Percentiles rank a stretch among this genome's conserved stretches.
These are phyloP conservation scores for Tiliqua scincoides DNA, from an alignment of 2,113 vertebrate genomes.

Conservation along the genomic window DNA sequence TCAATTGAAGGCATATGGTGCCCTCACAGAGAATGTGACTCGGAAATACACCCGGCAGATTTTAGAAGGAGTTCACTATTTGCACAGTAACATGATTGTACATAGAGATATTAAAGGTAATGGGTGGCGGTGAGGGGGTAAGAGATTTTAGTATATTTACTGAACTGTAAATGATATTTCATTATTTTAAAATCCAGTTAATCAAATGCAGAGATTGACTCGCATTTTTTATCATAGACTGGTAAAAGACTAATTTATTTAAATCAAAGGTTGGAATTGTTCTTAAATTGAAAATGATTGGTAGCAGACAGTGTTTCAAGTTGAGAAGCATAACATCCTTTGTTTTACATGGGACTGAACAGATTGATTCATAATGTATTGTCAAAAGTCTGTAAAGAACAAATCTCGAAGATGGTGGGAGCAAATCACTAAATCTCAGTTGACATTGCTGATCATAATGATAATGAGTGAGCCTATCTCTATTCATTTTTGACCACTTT, in stretches of 20 bases:
- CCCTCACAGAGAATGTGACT: conserved; percentile 96
- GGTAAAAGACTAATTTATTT: too few relatives aligned
- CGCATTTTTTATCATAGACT: neutral
- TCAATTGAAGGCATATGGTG: conserved; percentile 96
- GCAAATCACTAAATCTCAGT: neutral
- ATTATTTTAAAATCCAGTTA: neutral
- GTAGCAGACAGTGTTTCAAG: neutral
- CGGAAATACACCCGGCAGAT: conserved; percentile 97
- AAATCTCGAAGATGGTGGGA: neutral
- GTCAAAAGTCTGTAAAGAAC: neutral
- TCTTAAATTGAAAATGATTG: neutral
- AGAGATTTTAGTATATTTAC: neutral
- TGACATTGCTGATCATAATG: neutral
- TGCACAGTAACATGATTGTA: conserved; percentile 99
- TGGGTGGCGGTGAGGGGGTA: neutral
- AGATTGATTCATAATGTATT: neutral
- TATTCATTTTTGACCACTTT: neutral
- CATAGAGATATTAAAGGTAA: conserved; percentile 99
- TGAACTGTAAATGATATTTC: neutral
- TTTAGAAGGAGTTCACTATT: conserved; percentile 96
- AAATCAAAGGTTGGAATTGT: neutral
- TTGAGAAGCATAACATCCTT: neutral
- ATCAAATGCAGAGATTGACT: neutral
- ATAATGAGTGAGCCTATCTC: neutral
- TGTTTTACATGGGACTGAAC: neutral